Conservation (phyloP, 2,797 vertebrate species). For the Hypotaenidia okinawae region DNA sequence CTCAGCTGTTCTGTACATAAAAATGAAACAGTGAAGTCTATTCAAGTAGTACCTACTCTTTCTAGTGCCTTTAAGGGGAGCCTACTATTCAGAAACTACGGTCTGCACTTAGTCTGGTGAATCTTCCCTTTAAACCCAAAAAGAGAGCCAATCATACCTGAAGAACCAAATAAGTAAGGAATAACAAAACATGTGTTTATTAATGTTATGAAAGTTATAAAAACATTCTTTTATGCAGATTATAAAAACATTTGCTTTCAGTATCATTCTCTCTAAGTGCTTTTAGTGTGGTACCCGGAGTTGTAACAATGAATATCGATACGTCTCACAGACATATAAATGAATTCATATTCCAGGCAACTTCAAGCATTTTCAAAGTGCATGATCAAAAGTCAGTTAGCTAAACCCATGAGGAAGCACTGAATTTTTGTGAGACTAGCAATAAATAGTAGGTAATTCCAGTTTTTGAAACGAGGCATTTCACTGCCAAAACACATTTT, state of each 20-base stretch:
- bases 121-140: not conserved
- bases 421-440: not conserved
- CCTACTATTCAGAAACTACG: not conserved
- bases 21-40: not conserved
- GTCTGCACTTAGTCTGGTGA: not conserved
- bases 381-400: not conserved
- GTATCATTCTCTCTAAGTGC: not conserved
- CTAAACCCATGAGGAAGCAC: not conserved
- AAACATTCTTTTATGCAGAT: not conserved
- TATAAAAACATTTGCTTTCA: not conserved
- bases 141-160: not conserved
- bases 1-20: not conserved
- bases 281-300: not conserved
- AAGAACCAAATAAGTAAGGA: not conserved
- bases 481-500: not conserved
- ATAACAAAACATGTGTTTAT: not conserved
- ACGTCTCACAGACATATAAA: not conserved
- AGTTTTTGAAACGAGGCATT: not conserved
- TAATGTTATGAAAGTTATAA: not conserved
- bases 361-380: not conserved
- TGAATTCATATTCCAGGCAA: not conserved
- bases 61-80: not conserved
- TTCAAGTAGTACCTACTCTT: not conserved
- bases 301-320: not conserved
- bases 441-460: not conserved